Evolutionary conservation across 1,140 invertebrate species (phyloP).

Genomic region (Bilobella aurantiaca): DNA sequence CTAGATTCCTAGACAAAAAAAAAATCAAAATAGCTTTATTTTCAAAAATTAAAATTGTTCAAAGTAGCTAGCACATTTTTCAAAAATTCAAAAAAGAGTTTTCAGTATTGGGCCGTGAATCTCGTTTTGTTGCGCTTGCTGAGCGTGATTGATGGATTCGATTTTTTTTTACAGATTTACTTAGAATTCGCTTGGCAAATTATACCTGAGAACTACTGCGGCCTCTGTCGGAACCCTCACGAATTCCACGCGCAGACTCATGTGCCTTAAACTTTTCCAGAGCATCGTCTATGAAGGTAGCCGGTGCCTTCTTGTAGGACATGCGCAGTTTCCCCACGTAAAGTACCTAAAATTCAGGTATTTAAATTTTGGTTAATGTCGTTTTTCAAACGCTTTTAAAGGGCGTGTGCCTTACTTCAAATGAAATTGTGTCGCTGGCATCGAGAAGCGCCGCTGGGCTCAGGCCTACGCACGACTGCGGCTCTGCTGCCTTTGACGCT

Average conservation of each 20-base stretch:
- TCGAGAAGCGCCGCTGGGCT: background rate
- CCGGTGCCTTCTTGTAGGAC: slow-evolving; percentile 70
- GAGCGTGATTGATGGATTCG: no score
- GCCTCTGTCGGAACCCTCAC: slow-evolving; percentile 4
- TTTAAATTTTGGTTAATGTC: background rate
- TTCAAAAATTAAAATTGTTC: no score
- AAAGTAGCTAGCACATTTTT: no score
- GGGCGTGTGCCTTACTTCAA: no score
- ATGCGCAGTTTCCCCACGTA: slow-evolving; percentile 81
- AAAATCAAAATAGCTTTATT: no score
- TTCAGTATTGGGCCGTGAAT: no score
- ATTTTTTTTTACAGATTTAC: background rate
- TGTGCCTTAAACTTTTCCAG: slow-evolving; percentile 69
- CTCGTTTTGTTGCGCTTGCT: no score
- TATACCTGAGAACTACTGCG: slow-evolving; percentile 25
- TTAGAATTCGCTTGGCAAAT: background rate
- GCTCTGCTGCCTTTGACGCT: background rate
- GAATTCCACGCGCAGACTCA: slow-evolving; percentile 53
- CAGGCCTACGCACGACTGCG: background rate
- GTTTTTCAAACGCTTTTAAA: background rate
- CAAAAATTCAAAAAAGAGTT: no score
- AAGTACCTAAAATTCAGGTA: slow-evolving; percentile 50
- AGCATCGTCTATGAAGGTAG: slow-evolving; percentile 80
- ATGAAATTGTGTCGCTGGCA: background rate
- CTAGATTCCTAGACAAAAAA: no score